Evolutionary conservation across 2,113 vertebrate species (phyloP), one percentile per base, ranked within the genome.

Genomic region (Bubalus kerabau): DNA sequence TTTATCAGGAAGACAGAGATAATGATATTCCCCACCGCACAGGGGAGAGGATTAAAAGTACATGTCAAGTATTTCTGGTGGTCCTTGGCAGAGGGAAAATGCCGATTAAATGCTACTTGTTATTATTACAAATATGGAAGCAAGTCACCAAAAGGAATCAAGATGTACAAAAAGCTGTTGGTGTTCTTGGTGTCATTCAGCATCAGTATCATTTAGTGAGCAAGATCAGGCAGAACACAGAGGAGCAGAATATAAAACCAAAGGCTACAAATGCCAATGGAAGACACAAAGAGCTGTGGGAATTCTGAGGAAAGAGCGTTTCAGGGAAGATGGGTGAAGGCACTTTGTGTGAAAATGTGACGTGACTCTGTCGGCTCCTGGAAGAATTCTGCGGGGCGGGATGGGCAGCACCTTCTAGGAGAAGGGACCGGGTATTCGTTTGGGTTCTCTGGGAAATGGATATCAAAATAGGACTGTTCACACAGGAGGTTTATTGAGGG

Each of bases 1-100:
- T 64, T 95, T 40, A 95, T n/a, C 30, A 87, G 80, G 67, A 96
- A 87, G 91, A 94, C 32, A 30, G 56, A 43, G n/a, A 83, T 54
- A 74, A 92, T 74, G 28, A 76, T 56, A 94, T 32, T 80, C 48
- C n/a, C 57, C 78, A 48, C 80, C 40, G 57, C 88, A 82, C 59
- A 48, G 86, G 30, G 23, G 30, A 59, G n/a, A 59, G 48, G 23
- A 84, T 87, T 87, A 92, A 94, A 80, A 87, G 80, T n/a, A 67
- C 24, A 59, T 21, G 16, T 28, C 26, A 91, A 80, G 13, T 48
- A 86, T 86, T 46, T 95, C 57, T 24, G 7, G n/a, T 62, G 60
- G 32, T 60, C 26, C 6, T 54, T 48, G 57, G 74, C 84, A 94
- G 28, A 59, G 23, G 40, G 14, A 82, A 87, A 95, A 40, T 91